These are phyloP conservation scores for Gallinago paraguaiae DNA, from an alignment of 2,113 vertebrate genomes.

Conservation along the genomic window DNA sequence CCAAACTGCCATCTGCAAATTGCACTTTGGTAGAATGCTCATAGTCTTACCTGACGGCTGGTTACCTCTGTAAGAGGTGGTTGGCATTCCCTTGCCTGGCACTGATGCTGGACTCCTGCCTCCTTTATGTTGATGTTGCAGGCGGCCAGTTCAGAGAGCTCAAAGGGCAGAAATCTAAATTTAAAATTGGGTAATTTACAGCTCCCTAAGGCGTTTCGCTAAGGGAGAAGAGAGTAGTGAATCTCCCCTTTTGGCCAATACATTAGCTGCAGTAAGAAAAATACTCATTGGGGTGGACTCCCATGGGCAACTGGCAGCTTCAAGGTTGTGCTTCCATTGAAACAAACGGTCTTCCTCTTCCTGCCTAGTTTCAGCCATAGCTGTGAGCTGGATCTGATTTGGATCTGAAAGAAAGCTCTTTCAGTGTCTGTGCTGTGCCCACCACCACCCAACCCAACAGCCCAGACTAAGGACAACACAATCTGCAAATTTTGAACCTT, in stretches of 20 bases:
- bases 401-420: not conserved
- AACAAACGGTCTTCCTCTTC: not conserved
- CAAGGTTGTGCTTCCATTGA: not conserved
- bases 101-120: not conserved
- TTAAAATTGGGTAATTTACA: accelerated
- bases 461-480: not conserved
- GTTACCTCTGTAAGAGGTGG: not conserved
- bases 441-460: not conserved
- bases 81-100: not conserved
- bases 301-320: not conserved
- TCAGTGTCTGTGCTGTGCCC: not conserved
- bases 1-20: not conserved
- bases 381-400: not conserved
- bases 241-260: not conserved
- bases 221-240: not conserved
- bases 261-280: not conserved
- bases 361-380: not conserved
- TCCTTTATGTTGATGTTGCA: not conserved
- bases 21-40: not conserved
- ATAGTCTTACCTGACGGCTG: not conserved
- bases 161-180: not conserved
- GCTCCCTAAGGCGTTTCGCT: not conserved
- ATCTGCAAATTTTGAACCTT: not conserved
- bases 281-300: not conserved
- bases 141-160: not conserved